Evolutionary conservation across 2,888 invertebrate genomes (phyloP).

Genomic region (Eulithis testata): DNA sequence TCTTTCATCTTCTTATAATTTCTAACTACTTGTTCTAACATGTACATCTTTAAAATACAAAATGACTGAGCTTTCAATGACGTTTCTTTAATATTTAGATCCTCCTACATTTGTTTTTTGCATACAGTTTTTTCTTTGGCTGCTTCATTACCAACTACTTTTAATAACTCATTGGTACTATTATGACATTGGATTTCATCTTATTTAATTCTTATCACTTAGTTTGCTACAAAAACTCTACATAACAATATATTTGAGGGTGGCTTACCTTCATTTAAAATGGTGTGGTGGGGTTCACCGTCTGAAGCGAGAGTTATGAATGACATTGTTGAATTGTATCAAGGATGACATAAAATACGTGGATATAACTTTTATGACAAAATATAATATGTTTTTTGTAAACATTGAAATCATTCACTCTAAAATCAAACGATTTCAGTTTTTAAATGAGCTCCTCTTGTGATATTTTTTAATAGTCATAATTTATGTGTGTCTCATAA

Average conservation of each 20-base stretch:
- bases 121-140: too few relatives aligned
- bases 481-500: too few relatives aligned
- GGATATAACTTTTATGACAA: constrained; percentile 1
- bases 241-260: constrained; percentile 17
- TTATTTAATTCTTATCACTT: constrained; percentile 3
- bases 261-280: constrained; percentile 29
- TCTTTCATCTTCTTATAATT: too few relatives aligned
- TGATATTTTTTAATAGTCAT: too few relatives aligned
- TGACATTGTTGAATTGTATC: constrained; percentile 30
- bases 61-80: too few relatives aligned
- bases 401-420: background rate
- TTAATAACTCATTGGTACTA: background rate
- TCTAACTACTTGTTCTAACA: too few relatives aligned
- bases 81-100: too few relatives aligned
- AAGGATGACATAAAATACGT: constrained; percentile 5
- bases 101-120: too few relatives aligned
- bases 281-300: constrained; percentile 27
- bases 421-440: background rate
- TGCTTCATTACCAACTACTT: too few relatives aligned
- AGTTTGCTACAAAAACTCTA: constrained; percentile 20
- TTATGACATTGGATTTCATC: background rate
- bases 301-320: constrained; percentile 36
- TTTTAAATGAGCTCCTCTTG: too few relatives aligned
- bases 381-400: too few relatives aligned
- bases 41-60: too few relatives aligned